Evolutionary conservation across 2,113 vertebrate genomes (phyloP).

Genomic region (Pelodiscus sinensis): DNA sequence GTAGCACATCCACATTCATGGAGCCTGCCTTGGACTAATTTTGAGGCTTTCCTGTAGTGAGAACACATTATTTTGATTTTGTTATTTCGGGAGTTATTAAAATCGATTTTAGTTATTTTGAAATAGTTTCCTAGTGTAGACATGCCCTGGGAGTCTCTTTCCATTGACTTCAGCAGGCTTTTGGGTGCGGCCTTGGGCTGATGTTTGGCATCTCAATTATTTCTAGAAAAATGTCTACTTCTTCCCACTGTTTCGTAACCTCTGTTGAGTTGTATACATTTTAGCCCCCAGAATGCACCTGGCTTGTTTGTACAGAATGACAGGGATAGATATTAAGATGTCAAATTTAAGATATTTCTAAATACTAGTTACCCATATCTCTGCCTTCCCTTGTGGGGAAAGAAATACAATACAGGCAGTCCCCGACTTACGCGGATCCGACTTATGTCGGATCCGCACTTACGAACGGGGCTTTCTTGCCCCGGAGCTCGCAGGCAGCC

Average conservation of each 20-base stretch:
- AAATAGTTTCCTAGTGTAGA: too few relatives aligned
- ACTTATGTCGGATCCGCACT: too few relatives aligned
- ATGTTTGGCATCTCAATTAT: neutral
- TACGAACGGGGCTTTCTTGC: too few relatives aligned
- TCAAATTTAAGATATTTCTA: neutral
- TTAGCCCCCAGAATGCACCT: neutral
- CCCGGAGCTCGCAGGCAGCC: too few relatives aligned
- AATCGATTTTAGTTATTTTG: too few relatives aligned
- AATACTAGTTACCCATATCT: neutral
- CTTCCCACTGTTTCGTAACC: constrained; percentile 6
- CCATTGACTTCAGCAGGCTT: neutral
- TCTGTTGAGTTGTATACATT: neutral
- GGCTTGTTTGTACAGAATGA: neutral
- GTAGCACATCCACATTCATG: too few relatives aligned
- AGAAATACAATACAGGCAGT: too few relatives aligned
- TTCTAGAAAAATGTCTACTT: constrained; percentile 46
- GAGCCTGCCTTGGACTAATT: too few relatives aligned
- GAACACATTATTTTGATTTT: too few relatives aligned
- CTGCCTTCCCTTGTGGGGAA: neutral
- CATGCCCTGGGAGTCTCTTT: neutral
- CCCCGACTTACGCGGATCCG: too few relatives aligned
- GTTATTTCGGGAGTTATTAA: too few relatives aligned
- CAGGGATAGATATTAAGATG: neutral
- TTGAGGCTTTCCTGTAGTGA: too few relatives aligned
- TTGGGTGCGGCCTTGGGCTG: neutral